Percentiles rank a stretch among this genome's conserved stretches.
Evolutionary conservation across 2,113 vertebrate species (phyloP).

Genomic region (Lagopus muta): DNA sequence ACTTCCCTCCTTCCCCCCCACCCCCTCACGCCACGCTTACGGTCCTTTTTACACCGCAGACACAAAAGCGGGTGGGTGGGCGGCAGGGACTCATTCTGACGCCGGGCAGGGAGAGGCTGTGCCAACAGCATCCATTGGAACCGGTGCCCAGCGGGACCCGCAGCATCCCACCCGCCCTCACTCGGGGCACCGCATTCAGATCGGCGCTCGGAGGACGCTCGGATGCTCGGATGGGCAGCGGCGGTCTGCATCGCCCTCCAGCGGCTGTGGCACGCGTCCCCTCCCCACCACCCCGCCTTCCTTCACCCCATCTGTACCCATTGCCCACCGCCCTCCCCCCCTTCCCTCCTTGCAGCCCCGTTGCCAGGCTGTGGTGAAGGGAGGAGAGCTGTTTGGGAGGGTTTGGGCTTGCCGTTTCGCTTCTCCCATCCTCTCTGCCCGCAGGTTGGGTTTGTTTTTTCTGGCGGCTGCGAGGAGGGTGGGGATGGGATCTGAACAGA

Average conservation of each 20-base stretch:
- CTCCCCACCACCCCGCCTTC: neutral
- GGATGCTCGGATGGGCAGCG: neutral
- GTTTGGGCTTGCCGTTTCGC: neutral
- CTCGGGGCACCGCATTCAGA: neutral
- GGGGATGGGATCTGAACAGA: neutral
- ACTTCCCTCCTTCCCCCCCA: neutral
- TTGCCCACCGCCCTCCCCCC: neutral
- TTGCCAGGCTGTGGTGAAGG: neutral
- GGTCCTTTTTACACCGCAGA: neutral
- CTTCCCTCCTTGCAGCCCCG: neutral
- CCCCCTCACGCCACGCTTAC: neutral
- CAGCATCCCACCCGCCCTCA: neutral
- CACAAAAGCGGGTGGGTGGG: neutral
- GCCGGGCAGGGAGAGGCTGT: neutral
- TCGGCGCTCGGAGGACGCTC: no score
- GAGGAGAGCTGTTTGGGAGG: neutral
- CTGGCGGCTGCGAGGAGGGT: neutral
- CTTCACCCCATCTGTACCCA: neutral
- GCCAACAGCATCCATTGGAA: neutral
- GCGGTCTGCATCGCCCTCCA: slow-evolving; percentile 75
- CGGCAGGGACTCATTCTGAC: no score
- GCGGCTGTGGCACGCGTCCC: slow-evolving; percentile 43
- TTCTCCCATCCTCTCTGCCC: neutral
- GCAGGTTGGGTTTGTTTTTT: neutral
- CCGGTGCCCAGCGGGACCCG: neutral